These are phyloP conservation scores for Crepidodera aurea DNA, from an alignment of 2,888 invertebrate genomes.

Conservation along the genomic window DNA sequence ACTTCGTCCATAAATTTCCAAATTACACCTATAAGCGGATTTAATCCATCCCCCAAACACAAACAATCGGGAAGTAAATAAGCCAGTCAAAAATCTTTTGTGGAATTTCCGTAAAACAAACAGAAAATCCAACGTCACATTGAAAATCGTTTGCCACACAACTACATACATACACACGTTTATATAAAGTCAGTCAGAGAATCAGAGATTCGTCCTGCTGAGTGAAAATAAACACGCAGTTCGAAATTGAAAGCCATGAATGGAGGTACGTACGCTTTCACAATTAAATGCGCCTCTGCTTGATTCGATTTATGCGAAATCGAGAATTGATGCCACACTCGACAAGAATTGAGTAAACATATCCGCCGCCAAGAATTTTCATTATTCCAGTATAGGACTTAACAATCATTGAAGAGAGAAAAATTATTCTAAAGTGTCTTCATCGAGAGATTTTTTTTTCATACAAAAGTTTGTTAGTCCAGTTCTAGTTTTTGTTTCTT, in stretches of 20 bases:
- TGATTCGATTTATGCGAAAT: conserved; percentile 40
- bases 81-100: conserved; percentile 24
- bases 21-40: conserved; percentile 17
- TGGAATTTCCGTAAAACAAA: conserved; percentile 26
- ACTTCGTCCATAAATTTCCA: too few relatives aligned
- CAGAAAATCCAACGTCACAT: conserved; percentile 24
- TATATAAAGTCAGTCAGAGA: conserved; percentile 20
- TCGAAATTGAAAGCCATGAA: conserved; percentile 60
- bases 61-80: conserved; percentile 28
- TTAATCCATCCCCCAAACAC: conserved; percentile 8
- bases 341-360: conserved; percentile 36
- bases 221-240: conserved; percentile 59
- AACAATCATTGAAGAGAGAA: too few relatives aligned
- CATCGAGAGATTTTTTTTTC: too few relatives aligned
- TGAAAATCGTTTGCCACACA: conserved; percentile 24
- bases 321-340: conserved; percentile 35
- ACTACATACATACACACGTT: conserved; percentile 17
- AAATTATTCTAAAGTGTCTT: too few relatives aligned
- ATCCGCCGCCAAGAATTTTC: conserved; percentile 30
- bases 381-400: conserved; percentile 23
- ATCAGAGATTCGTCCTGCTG: conserved; percentile 19
- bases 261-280: conserved; percentile 59
- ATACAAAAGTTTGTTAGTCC: too few relatives aligned
- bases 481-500: too few relatives aligned
- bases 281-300: conserved; percentile 59